Evolutionary conservation across 2,888 invertebrate species (phyloP), one percentile per base, ranked within the genome.

Genomic region (Meteorus cinctellus): DNA sequence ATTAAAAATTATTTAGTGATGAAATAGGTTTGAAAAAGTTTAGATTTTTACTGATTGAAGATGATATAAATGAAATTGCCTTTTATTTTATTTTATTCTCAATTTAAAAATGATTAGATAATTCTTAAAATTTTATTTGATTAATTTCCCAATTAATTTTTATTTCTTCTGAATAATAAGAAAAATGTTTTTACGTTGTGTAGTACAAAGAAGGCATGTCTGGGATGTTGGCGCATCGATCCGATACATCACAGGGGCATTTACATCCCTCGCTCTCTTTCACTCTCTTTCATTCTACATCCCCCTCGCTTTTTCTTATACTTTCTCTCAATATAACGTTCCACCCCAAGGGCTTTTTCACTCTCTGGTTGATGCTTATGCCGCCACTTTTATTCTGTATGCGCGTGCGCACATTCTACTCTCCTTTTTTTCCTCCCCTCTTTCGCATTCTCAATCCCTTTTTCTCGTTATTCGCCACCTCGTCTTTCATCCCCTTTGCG

Each of bases 221-320:
- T 87, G 88, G 55, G 88, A 87, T 88, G 88, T 87, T 87, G 88
- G 86, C 84, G 89, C 89, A 89, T 89, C 89, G 89, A 89, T 89
- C 89, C 89, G 89, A 89, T 89, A 89, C 89, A 89, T 89, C 89
- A 89, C 88, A 82, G 86, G 87, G 87, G 88, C 87, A 89, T 89
- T 89, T 89, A 89, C 89, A 89, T 89, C 89, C 86, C 88, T 86
- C 85, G 83, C 86, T 82, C 82, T 78, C 75, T 79, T 79, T 80
- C 82, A 80, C 77, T 79, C 76, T 78, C 71, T 62, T 78, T 62
- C 62, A 65, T 29, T 45, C 60, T 60, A 65, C 41, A n/a, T 60
- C 12, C 34, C 2, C 31, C 62, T 27, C 65, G 55, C 41, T 16
- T 62, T 48, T 60, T 67, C 29, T 74, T 74, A 75, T 36, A 45